Evolutionary conservation across 2,797 vertebrate genomes (phyloP).

Genomic region (Lemur catta): DNA sequence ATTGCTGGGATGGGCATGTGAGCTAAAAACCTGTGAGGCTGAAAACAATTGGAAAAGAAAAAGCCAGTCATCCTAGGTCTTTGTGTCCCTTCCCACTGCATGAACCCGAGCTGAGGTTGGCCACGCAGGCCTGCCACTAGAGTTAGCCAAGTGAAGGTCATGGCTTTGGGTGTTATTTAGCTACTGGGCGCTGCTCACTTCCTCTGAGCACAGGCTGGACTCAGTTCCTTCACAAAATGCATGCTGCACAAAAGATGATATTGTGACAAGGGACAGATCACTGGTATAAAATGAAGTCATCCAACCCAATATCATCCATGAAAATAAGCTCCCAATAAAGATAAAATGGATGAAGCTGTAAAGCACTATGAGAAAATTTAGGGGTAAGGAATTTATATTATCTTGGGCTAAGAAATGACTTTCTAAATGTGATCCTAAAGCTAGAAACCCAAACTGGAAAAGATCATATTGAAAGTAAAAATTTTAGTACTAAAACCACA

Average conservation of each 20-base stretch:
- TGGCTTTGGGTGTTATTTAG: neutral
- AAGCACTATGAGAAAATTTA: neutral
- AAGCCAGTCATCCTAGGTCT: neutral
- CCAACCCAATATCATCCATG: neutral
- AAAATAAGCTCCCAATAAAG: neutral
- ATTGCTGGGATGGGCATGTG: neutral
- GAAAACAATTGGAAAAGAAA: neutral
- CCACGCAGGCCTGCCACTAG: neutral
- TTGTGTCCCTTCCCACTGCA: neutral
- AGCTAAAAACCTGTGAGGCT: neutral
- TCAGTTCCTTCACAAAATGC: neutral
- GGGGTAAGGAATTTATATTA: neutral
- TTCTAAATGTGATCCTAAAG: neutral
- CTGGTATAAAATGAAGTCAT: neutral
- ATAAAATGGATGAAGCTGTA: neutral
- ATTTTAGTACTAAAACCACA: neutral
- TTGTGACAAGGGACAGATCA: neutral
- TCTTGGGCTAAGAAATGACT: neutral
- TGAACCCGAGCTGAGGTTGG: neutral
- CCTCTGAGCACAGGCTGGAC: neutral
- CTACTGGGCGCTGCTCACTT: neutral
- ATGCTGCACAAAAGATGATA: neutral
- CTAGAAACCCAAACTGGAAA: neutral
- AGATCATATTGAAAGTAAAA: neutral
- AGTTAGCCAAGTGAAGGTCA: neutral